phyloP scores from a whole-genome alignment of 2,113 vertebrate species.

The Choloepus hoffmanni region DNA sequence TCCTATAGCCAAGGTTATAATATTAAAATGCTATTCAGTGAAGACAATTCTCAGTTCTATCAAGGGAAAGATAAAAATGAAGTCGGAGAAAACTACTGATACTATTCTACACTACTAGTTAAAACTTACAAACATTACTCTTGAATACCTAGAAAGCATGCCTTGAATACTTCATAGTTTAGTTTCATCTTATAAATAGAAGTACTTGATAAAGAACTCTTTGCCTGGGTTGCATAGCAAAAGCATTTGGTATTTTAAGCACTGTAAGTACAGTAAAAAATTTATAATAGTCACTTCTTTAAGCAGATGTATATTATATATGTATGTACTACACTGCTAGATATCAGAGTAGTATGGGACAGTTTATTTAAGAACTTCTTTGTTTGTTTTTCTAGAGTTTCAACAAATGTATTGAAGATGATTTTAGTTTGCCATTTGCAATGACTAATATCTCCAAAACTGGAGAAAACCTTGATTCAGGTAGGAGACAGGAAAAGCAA shows the following conservation, averaged over 20 bases:
- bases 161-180: slow-evolving; percentile 49
- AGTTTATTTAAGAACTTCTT: slow-evolving; percentile 60
- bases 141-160: slow-evolving; percentile 46
- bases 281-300: slow-evolving; percentile 16
- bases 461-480: slow-evolving; percentile 79
- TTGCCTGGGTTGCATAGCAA: slow-evolving; percentile 32
- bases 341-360: background rate
- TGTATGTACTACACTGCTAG: background rate
- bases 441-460: slow-evolving; percentile 65
- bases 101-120: slow-evolving; percentile 20
- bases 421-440: slow-evolving; percentile 81
- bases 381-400: slow-evolving; percentile 81
- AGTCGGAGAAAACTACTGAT: slow-evolving; percentile 35
- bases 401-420: slow-evolving; percentile 82
- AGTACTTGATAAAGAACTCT: background rate
- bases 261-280: background rate
- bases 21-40: slow-evolving; percentile 35
- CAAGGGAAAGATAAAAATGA: background rate
- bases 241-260: slow-evolving; percentile 53
- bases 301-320: background rate
- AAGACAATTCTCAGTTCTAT: slow-evolving; percentile 11
- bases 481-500: slow-evolving; percentile 75
- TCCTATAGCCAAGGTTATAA: background rate
- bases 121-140: background rate
- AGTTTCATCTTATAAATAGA: background rate